A percentile compares a stretch with the other conserved stretches of the same genome.
Evolutionary conservation across 2,888 invertebrate species (phyloP).

Genomic region (Lasioglossum villosulum): DNA sequence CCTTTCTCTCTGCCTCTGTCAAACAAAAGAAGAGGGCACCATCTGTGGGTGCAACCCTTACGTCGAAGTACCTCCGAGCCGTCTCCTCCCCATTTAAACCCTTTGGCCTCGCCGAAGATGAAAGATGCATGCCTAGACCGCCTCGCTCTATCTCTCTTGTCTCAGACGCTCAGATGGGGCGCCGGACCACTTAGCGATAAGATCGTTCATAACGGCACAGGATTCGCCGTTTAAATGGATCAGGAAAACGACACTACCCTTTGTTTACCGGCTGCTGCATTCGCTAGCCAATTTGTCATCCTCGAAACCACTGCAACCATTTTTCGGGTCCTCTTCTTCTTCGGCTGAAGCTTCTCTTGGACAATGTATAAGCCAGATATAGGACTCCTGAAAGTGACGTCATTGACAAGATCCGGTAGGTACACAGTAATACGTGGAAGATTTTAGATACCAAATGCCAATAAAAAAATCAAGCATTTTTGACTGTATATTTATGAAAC

Average conservation of each 20-base stretch:
- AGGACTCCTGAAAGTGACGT: not conserved
- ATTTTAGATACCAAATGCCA: too few species aligned
- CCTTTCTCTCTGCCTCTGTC: not conserved
- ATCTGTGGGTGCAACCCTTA: slow-evolving; percentile 62
- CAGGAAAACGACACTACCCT: slow-evolving; percentile 37
- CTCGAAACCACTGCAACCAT: too few species aligned
- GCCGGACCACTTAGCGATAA: slow-evolving; percentile 56
- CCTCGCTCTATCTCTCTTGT: slow-evolving; percentile 33
- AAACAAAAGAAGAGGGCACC: slow-evolving; percentile 66
- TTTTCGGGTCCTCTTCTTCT: not conserved
- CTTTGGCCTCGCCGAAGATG: slow-evolving; percentile 59
- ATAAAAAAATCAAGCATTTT: too few species aligned
- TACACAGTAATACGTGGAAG: too few species aligned
- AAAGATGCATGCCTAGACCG: slow-evolving; percentile 66
- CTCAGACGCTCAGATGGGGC: slow-evolving; percentile 43
- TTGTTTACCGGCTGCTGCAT: slow-evolving; percentile 21
- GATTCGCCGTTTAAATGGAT: slow-evolving; percentile 54
- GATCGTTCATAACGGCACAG: slow-evolving; percentile 54
- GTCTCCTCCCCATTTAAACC: slow-evolving; percentile 48
- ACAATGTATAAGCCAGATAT: too few species aligned
- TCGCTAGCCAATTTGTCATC: not conserved
- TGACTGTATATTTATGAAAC: too few species aligned
- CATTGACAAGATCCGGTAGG: too few species aligned
- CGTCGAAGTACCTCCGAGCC: slow-evolving; percentile 43
- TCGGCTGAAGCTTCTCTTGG: too few species aligned